Conservation (phyloP, 2,888 invertebrate genomes). For the Onthophagus sagittarius region DNA sequence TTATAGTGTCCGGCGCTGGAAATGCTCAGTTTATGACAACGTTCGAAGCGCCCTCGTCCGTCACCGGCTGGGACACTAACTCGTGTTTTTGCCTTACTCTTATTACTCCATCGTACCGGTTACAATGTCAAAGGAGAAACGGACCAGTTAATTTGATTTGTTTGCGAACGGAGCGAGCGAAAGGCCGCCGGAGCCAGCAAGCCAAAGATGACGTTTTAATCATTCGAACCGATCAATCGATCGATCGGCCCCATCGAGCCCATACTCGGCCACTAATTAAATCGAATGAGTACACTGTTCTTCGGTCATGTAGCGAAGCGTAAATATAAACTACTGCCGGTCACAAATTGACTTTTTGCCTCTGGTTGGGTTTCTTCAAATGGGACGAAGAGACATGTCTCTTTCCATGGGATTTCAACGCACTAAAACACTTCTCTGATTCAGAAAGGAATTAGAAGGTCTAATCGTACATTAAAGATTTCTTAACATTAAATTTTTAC, state of each 20-base stretch:
- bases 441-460: neutral
- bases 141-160: constrained; percentile 37
- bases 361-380: neutral
- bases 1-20: constrained; percentile 10
- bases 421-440: neutral
- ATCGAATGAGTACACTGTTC: constrained; percentile 3
- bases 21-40: constrained; percentile 12
- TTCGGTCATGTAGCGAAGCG: neutral
- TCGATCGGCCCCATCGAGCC: neutral
- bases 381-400: neutral
- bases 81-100: constrained; percentile 33
- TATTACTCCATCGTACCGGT: constrained; percentile 33
- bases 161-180: constrained; percentile 29
- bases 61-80: constrained; percentile 31
- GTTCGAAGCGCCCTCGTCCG: constrained; percentile 18
- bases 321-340: neutral
- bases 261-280: constrained; percentile 6
- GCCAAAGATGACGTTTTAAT: constrained; percentile 24
- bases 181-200: constrained; percentile 9
- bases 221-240: constrained; percentile 1
- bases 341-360: neutral
- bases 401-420: neutral
- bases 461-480: too few species aligned
- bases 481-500: neutral
- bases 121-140: constrained; percentile 30